These are phyloP conservation scores for Crypturellus tataupa DNA, from an alignment of 2,797 vertebrate species.

Conservation along the genomic window DNA sequence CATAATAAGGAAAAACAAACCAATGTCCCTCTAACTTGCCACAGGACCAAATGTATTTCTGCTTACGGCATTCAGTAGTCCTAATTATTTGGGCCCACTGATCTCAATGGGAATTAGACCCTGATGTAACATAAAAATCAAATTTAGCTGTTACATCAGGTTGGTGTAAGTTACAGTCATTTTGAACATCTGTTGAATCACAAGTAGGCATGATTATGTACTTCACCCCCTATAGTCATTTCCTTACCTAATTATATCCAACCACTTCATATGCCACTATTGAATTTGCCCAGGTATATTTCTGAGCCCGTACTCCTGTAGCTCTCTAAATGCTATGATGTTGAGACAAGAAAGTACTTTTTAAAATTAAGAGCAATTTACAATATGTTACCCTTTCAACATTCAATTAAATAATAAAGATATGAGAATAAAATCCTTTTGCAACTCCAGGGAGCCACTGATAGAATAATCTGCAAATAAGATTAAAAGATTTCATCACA, in stretches of 20 bases:
- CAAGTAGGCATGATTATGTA: slow-evolving; percentile 62
- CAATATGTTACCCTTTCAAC: slow-evolving; percentile 60
- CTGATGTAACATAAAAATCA: slow-evolving; percentile 6
- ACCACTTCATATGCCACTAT: neutral
- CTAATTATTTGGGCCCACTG: neutral
- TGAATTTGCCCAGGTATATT: slow-evolving; percentile 56
- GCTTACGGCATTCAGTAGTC: neutral
- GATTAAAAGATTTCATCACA: slow-evolving; percentile 79
- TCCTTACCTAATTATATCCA: slow-evolving; percentile 58
- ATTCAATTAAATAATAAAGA: slow-evolving; percentile 79
- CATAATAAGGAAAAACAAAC: neutral
- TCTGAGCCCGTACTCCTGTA: slow-evolving; percentile 48
- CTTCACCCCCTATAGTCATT: slow-evolving; percentile 39
- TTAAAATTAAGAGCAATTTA: slow-evolving; percentile 67
- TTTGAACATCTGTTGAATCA: slow-evolving; percentile 64
- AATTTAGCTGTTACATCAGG: slow-evolving; percentile 16
- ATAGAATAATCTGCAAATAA: slow-evolving; percentile 79
- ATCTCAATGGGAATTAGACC: slow-evolving; percentile 27
- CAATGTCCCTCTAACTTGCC: neutral
- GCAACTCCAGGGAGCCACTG: slow-evolving; percentile 66
- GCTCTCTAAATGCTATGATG: slow-evolving; percentile 2
- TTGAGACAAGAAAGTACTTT: slow-evolving; percentile 45
- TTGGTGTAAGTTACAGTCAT: slow-evolving; percentile 59
- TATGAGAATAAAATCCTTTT: slow-evolving; percentile 76
- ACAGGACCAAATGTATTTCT: neutral